Conservation (phyloP, 2,113 vertebrate species). For the Symphodus melops region DNA sequence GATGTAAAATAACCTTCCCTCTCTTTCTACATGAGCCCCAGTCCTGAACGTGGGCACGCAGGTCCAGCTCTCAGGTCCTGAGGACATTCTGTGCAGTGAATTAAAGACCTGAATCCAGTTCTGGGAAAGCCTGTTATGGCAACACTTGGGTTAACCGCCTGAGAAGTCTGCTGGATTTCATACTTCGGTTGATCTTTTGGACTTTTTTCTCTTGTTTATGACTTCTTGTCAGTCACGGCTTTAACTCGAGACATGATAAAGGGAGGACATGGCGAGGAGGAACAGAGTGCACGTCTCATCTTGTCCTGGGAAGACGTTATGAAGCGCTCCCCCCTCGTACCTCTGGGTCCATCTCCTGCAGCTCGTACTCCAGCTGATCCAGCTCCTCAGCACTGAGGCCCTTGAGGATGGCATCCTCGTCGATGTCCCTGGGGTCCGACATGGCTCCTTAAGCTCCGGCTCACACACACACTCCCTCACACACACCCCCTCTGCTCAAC, state of each 20-base stretch:
- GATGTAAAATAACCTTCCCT: too few relatives aligned
- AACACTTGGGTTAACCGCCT: not conserved
- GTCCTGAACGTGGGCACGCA: too few relatives aligned
- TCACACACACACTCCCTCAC: constrained; percentile 68
- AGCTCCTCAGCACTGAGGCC: constrained; percentile 91
- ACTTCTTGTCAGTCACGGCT: not conserved
- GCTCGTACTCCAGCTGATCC: constrained; percentile 89
- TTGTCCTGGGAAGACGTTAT: constrained; percentile 8
- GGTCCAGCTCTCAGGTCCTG: too few relatives aligned
- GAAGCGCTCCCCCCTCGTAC: constrained; percentile 66
- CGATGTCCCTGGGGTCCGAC: constrained; percentile 94
- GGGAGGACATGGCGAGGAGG: not conserved
- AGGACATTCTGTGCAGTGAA: too few relatives aligned
- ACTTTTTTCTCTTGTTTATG: not conserved
- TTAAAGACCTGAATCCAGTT: not conserved
- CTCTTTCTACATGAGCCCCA: too few relatives aligned
- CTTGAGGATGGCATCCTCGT: constrained; percentile 94
- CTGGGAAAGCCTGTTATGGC: constrained; percentile 6
- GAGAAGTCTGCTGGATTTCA: constrained; percentile 1
- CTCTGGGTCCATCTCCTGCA: constrained; percentile 97
- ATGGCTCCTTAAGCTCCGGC: constrained; percentile 71
- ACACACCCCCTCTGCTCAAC: constrained; percentile 66
- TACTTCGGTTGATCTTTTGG: constrained; percentile 1
- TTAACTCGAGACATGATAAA: not conserved
- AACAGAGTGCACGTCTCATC: not conserved